Base-by-base conservation (phyloP, 2,113 vertebrate species). In the Ovis canadensis region DNA sequence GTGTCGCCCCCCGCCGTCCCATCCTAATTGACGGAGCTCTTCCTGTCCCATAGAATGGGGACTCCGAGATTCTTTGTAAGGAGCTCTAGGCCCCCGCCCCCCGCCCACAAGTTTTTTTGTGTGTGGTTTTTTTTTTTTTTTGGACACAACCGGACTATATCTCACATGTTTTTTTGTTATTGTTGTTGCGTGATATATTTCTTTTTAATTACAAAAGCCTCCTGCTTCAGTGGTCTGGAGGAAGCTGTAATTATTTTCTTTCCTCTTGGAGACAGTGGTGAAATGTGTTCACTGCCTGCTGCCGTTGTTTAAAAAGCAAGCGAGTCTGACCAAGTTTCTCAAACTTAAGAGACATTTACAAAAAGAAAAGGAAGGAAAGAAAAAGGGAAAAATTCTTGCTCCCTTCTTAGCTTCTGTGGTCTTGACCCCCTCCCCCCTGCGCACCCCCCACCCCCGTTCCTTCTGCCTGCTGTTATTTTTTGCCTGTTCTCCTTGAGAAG, bases 161-260 rank as follows among this genome's bases (percentile, higher is more conserved):
- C 36, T 92, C 77, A 59, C 15, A 16, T 50, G 15, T 48, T 48
- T 62, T 29, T 54, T 10, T 12, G 40, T 78, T 80, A 16, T 71
- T 48, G 27, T 36, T 27, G 57, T 59, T 59, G 57, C 25, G 45
- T 36, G 9, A 50, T 62, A 40, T 4, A 40, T 40, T 13, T 25
- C 77, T 25, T 27, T 92, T 88, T 88, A 74, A 71, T 97, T 55
- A 77, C 67, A 71, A 97, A 94, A 88, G 31, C 55, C 57, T 93
- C 50, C 88, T 60, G 93, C 67, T 48, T 25, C 55, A 48, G 81
- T 78, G 82, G 57, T 91, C 91, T 84, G 80, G 83, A 91, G 85
- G 90, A 96, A 87, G 43, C 88, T 91, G 81, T 87, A 55, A 91
- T 97, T 93, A 48, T 97, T 91, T 95, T 97, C 60, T 94, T 88